Percentiles rank a stretch among this genome's conserved stretches.
Conservation (phyloP, 2,888 invertebrate genomes). For the Oeneis ivallda region DNA sequence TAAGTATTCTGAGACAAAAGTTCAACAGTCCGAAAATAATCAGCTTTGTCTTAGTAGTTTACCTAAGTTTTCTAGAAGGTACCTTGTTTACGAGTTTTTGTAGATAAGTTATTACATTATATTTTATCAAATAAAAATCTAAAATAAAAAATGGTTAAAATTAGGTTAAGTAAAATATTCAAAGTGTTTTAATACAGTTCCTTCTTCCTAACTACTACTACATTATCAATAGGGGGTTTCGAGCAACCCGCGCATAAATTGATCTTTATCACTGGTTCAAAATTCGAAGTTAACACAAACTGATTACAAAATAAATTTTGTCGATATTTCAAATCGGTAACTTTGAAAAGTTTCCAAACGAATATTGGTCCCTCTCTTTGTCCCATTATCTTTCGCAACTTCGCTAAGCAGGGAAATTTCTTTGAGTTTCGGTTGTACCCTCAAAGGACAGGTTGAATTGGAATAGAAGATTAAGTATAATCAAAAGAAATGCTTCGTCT, state of each 20-base stretch:
- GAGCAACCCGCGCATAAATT: neutral
- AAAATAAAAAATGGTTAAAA: no score
- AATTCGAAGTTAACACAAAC: neutral
- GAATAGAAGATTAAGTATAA: neutral
- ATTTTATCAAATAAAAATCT: no score
- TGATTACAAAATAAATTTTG: conserved; percentile 1
- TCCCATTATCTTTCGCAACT: neutral
- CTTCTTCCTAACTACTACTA: no score
- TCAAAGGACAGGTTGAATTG: neutral
- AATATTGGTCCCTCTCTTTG: neutral
- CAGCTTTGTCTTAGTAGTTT: no score
- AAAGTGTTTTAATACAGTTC: no score
- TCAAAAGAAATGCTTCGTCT: neutral
- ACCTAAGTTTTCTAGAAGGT: no score
- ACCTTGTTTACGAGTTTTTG: no score
- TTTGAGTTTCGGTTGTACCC: neutral
- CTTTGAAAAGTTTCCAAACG: conserved; percentile 2
- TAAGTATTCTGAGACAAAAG: no score
- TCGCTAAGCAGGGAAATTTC: neutral
- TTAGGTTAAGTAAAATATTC: no score
- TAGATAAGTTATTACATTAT: no score
- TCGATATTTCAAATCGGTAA: conserved; percentile 3
- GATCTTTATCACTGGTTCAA: neutral
- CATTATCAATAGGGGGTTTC: no score
- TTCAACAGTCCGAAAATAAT: no score